Base-by-base conservation (phyloP, 2,888 invertebrate genomes). In the Mycalesis mineus region DNA sequence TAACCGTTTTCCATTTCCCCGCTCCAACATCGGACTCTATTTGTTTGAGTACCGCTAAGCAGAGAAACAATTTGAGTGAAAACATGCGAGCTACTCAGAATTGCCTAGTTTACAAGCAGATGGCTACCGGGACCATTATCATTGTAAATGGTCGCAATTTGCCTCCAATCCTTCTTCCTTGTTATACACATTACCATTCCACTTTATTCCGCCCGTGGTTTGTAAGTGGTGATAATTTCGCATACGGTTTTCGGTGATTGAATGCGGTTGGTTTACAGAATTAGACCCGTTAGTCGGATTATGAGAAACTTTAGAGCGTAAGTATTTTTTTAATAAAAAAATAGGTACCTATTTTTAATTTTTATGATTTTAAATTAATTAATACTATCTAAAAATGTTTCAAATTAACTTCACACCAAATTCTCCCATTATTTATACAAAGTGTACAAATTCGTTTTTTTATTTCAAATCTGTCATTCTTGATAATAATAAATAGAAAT, bases 141-240 rank as follows among this genome's bases (percentile, higher is more conserved):
- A 80, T 82, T 81, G 82, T 80, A 81, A 84, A 82, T 80, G 78
- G 67, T 70, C 67, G 78, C 78, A 82, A 84, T 82, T 82, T 84
- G 64, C 78, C 56, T 65, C 58, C 62, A 61, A 63, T 59, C 61
- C 63, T 48, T 47, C 79, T 82, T 84, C 82, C 82, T 76, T 69
- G 74, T 75, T 76, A 62, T 60, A 55, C 61, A 52, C 57, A 64
- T 66, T 66, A 64, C 62, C 58, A 55, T 61, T 51, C 55, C 51
- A 33, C 55, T 63, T 65, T 57, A 63, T 67, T 62, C 58, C 55
- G 56, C 60, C 60, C 61, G 58, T 61, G 60, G 60, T 61, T 33
- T 40, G 60, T 61, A 58, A 62, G 60, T 60, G 55, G 49, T 42
- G 54, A 57, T 65, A 57, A 66, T 61, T 64, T 64, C 54, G 60